Base-by-base conservation (phyloP, 2,113 vertebrate genomes). In the Apteryx mantelli region DNA sequence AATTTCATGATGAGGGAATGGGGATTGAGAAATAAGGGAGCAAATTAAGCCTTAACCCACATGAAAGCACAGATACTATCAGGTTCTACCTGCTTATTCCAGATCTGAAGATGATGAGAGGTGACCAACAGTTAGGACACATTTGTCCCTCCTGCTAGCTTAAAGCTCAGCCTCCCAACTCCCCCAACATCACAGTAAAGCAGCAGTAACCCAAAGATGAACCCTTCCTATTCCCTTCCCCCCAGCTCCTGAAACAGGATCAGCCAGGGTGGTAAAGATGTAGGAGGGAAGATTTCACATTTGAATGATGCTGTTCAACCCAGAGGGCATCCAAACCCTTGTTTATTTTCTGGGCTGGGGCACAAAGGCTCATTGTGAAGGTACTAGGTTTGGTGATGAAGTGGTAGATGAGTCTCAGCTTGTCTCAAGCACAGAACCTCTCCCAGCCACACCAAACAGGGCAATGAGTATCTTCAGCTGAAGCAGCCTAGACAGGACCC, bases 341-440 rank as follows among this genome's bases (percentile, higher is more conserved):
- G 94, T 97, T 97, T 96, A 88, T 95, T 96, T 94, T 95, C 75
- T 68, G 79, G 89, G 94, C 71, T 94, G 60, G 82, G 76, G 42
- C 87, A 93, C 75, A 95, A 94, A 95, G 32, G 58, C 94, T 89
- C 50, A 55, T 58, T 91, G 84, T 76, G 26, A 68, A 95, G 92
- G 87, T 91, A 88, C 60, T 48, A 86, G 71, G 56, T 88, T 93
- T 71, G 58, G 55, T 77, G 91, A 93, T 93, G 69, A 86, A 94
- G 88, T 73, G 38, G 82, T 75, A 74, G 95, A 94, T 86, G 89
- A 95, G 96, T 94, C 87, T 90, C 89, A 78, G 82, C 95, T 97
- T 96, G 96, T 80, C 70, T 66, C 24, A 70, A 81, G 36, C 58
- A 77, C 22, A 55, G 44, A 80, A 89, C 79, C 73, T 95, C 93